Percentiles rank a stretch among this genome's conserved stretches.
Conservation (phyloP, 2,797 vertebrate species). For the Aplochiton taeniatus region DNA sequence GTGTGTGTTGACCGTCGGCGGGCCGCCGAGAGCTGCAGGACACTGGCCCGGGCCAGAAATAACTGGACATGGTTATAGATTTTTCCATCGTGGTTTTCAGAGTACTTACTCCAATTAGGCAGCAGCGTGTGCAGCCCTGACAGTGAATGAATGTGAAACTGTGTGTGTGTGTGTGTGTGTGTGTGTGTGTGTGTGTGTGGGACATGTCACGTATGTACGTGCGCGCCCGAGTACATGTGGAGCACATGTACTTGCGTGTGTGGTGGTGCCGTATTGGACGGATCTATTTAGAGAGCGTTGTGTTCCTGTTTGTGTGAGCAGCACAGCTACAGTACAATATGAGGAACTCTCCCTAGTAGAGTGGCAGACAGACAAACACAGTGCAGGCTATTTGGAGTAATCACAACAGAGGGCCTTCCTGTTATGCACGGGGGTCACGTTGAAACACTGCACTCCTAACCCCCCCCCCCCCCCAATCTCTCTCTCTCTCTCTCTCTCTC, state of each 20-base stretch:
- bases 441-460: too few species aligned
- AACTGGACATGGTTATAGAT: conserved; percentile 74
- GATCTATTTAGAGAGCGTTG: not conserved
- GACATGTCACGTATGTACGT: conserved; percentile 15
- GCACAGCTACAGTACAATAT: conserved; percentile 46
- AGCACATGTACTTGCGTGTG: conserved; percentile 33
- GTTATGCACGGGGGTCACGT: conserved; percentile 43
- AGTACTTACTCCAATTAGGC: conserved; percentile 35
- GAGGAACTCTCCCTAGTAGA: conserved; percentile 54
- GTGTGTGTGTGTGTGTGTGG: not conserved
- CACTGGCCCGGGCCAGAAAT: conserved; percentile 53
- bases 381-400: conserved; percentile 54
- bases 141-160: conserved; percentile 2
- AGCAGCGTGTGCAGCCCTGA: conserved; percentile 37
- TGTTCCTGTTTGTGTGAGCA: conserved; percentile 36
- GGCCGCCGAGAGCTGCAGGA: conserved; percentile 45
- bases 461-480: not conserved
- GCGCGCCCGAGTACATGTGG: not conserved
- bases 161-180: not conserved
- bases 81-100: conserved; percentile 75
- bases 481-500: conserved; percentile 10
- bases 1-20: conserved; percentile 42
- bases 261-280: conserved; percentile 14
- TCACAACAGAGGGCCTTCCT: conserved; percentile 68
- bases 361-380: conserved; percentile 54